These are phyloP conservation scores for Scalopus aquaticus DNA, from an alignment of 2,113 vertebrate genomes.

Conservation along the genomic window DNA sequence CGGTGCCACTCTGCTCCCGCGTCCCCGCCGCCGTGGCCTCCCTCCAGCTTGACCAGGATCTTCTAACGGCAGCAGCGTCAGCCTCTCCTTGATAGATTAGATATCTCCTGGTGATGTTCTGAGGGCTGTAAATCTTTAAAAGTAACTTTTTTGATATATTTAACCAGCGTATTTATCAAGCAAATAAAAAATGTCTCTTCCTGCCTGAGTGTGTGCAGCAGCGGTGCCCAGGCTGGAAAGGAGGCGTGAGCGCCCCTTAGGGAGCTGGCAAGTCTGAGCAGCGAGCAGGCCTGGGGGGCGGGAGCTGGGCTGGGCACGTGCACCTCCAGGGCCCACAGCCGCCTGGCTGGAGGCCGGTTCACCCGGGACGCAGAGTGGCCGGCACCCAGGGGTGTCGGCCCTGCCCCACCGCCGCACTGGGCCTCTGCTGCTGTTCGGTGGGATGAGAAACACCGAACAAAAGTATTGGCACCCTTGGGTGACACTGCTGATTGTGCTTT, in stretches of 20 bases:
- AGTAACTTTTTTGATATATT: constrained; percentile 85
- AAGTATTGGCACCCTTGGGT: too few species aligned
- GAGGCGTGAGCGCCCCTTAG: neutral
- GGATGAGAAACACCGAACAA: neutral
- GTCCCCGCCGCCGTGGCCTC: constrained; percentile 70
- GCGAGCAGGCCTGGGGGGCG: neutral
- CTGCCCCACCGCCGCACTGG: neutral
- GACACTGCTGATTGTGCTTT: neutral
- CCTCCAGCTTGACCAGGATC: constrained; percentile 77
- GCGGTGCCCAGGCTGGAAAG: neutral
- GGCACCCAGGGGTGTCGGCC: neutral
- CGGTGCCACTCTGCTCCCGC: constrained; percentile 77
- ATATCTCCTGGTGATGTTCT: constrained; percentile 78
- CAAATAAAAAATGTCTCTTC: constrained; percentile 74
- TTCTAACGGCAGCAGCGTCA: constrained; percentile 67
- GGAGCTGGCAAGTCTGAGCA: neutral
- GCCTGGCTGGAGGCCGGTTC: neutral
- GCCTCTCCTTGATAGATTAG: constrained; percentile 82
- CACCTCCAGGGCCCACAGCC: neutral
- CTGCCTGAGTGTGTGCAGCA: constrained; percentile 18
- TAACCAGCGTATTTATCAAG: constrained; percentile 80
- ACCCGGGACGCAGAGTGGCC: accelerated
- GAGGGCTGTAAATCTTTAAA: constrained; percentile 75
- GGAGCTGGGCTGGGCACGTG: neutral
- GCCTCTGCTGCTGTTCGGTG: neutral